Percentiles rank a stretch among this genome's conserved stretches.
Conservation (phyloP, 2,888 invertebrate genomes). For the Orthonevra nobilis region DNA sequence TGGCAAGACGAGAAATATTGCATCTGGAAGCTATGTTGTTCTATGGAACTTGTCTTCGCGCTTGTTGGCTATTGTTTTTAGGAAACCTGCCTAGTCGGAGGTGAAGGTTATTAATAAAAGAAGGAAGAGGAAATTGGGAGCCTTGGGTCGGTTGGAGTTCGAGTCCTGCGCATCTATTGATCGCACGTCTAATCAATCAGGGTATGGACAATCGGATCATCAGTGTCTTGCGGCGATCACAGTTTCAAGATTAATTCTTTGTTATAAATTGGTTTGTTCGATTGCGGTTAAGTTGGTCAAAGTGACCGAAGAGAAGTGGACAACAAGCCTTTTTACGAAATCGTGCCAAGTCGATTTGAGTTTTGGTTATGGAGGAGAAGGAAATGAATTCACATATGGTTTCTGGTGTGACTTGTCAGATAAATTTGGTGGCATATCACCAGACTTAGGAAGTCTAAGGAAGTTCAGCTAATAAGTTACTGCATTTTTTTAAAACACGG, state of each 20-base stretch:
- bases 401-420: too few species aligned
- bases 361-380: constrained; percentile 51
- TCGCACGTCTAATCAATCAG: constrained; percentile 66
- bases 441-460: too few species aligned
- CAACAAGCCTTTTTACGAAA: constrained; percentile 12
- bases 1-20: constrained; percentile 14
- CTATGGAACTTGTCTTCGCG: background rate
- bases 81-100: constrained; percentile 1
- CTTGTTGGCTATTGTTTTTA: constrained; percentile 43
- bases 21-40: constrained; percentile 52
- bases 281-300: constrained; percentile 34
- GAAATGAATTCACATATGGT: constrained; percentile 29
- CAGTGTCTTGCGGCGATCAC: constrained; percentile 65
- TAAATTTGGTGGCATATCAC: too few species aligned
- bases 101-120: constrained; percentile 57
- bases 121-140: constrained; percentile 17
- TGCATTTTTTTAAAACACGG: too few species aligned
- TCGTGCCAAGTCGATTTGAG: constrained; percentile 61
- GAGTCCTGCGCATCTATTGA: constrained; percentile 12
- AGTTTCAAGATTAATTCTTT: constrained; percentile 62
- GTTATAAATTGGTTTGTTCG: constrained; percentile 63
- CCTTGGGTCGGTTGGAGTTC: too few species aligned
- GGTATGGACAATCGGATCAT: constrained; percentile 68
- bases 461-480: too few species aligned
- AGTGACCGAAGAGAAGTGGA: too few species aligned